phyloP scores from a whole-genome alignment of 2,113 vertebrate species.

The Xenopus borealis region DNA sequence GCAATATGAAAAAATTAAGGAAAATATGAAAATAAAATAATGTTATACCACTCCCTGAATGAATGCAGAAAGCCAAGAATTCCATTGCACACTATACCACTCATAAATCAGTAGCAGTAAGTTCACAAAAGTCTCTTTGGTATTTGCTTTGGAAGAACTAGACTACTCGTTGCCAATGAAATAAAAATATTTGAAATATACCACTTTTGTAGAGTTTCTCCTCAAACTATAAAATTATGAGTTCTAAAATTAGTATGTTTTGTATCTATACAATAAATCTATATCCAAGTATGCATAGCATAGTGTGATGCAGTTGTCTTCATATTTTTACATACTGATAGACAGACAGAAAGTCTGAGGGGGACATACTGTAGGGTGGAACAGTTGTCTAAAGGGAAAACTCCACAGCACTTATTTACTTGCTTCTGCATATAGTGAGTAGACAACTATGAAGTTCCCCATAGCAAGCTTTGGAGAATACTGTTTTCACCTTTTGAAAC shows the following conservation, averaged over 20 bases:
- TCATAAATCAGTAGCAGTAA: slow-evolving; percentile 9
- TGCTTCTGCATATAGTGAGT: too few species aligned
- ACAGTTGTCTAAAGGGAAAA: too few species aligned
- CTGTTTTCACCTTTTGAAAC: too few species aligned
- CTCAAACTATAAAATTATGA: background rate
- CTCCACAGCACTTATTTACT: too few species aligned
- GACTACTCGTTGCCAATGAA: background rate
- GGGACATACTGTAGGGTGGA: too few species aligned
- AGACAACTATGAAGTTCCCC: too few species aligned
- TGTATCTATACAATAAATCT: background rate
- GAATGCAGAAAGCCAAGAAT: slow-evolving; percentile 20
- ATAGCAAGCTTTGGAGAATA: too few species aligned
- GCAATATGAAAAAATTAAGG: background rate
- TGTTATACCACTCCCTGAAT: slow-evolving; percentile 9
- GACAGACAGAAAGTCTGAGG: too few species aligned
- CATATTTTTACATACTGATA: too few species aligned
- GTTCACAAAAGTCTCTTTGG: slow-evolving; percentile 8
- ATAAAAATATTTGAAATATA: slow-evolving; percentile 24
- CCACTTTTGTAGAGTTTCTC: background rate
- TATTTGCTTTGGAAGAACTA: slow-evolving; percentile 16
- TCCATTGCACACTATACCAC: slow-evolving; percentile 6
- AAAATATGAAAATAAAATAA: slow-evolving; percentile 14
- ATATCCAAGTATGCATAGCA: too few species aligned
- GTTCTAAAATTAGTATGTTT: background rate
- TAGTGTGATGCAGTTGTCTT: too few species aligned